These are phyloP conservation scores for Parauchenoglanis ngamensis DNA, from an alignment of 2,797 vertebrate species.

Conservation along the genomic window DNA sequence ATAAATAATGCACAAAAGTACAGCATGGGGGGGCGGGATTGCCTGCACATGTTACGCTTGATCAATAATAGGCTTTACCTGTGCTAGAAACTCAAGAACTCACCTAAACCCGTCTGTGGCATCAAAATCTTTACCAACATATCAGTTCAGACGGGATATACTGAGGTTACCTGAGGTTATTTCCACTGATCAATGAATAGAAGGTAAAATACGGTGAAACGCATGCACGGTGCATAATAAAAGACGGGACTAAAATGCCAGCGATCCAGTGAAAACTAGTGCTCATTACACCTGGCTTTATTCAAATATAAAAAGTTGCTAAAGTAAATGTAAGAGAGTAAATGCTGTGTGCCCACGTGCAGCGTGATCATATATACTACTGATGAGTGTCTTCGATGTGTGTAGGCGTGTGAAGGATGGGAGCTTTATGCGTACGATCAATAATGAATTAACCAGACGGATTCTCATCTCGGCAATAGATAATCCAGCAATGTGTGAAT, in stretches of 20 bases:
- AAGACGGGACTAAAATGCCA: background rate
- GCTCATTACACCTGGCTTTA: background rate
- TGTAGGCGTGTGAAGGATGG: background rate
- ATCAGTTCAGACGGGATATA: background rate
- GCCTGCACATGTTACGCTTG: background rate
- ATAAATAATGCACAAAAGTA: background rate
- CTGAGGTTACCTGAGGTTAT: background rate
- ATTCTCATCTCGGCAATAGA: slow-evolving; percentile 38
- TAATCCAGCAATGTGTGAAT: background rate
- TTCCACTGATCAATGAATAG: background rate
- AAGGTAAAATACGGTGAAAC: background rate
- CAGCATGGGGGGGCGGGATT: too few relatives aligned
- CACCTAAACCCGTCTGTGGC: background rate
- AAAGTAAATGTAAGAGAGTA: background rate
- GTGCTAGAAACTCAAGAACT: background rate
- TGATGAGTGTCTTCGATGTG: background rate
- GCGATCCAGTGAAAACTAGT: background rate
- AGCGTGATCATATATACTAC: background rate
- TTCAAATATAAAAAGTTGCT: background rate
- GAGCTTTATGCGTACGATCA: background rate
- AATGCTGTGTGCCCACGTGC: background rate
- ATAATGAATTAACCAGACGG: slow-evolving; percentile 53
- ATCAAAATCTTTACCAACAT: background rate
- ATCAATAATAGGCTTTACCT: background rate
- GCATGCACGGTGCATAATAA: background rate